Evolutionary conservation across 2,113 vertebrate genomes (phyloP).

Genomic region (Nycticebus coucang): DNA sequence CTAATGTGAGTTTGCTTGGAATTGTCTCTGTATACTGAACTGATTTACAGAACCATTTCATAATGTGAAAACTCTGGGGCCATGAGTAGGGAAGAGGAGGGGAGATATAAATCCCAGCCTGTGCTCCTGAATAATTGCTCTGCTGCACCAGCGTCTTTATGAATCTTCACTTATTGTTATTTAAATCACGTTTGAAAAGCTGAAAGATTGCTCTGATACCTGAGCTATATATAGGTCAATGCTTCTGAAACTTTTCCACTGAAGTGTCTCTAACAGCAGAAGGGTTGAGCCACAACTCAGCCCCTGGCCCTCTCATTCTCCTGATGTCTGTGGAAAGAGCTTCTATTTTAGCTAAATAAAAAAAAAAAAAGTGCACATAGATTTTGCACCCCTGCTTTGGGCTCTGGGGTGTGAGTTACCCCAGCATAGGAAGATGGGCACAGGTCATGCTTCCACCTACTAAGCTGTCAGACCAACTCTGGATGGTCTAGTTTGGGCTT

Average conservation of each 20-base stretch:
- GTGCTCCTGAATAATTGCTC: conserved; percentile 7
- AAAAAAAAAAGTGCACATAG: background rate
- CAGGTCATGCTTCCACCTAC: background rate
- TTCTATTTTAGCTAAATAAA: conserved; percentile 2
- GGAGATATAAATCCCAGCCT: conserved; percentile 1
- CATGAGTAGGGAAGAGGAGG: background rate
- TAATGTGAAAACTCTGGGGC: conserved; percentile 13
- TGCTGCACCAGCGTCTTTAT: background rate
- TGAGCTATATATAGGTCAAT: background rate
- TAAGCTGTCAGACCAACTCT: background rate
- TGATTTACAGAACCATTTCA: conserved; percentile 34
- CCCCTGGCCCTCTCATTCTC: background rate
- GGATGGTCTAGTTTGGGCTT: background rate
- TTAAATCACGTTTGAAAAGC: conserved; percentile 50
- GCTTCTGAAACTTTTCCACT: background rate
- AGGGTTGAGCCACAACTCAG: background rate
- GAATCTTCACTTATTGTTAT: conserved; percentile 44
- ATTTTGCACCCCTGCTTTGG: background rate
- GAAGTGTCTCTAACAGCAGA: background rate
- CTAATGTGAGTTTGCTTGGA: background rate
- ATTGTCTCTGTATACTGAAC: conserved; percentile 14
- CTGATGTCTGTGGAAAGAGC: background rate
- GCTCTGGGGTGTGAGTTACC: background rate
- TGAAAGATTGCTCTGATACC: background rate
- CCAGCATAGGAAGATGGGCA: background rate